Evolutionary conservation across 2,888 invertebrate species (phyloP), one percentile per base, ranked within the genome.

Genomic region (Glyphotaelius pellucidus): DNA sequence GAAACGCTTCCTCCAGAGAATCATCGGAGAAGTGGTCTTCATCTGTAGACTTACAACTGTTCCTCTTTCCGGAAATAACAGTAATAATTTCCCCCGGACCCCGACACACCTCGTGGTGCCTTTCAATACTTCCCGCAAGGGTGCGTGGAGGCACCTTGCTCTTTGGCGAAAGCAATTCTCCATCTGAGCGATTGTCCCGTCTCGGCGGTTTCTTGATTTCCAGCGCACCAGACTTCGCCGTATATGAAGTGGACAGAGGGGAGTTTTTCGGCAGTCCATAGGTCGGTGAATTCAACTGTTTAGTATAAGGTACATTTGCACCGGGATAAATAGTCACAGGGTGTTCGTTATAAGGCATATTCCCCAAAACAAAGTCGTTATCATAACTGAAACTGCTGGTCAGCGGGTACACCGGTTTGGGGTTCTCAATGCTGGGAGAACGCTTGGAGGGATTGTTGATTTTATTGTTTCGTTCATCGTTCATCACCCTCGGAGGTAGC

Each of bases 11-110:
- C 95, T 98, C 98, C 93, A 98, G 95, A 31, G 98, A 98, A 95
- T 98, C 98, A 95, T 98, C 98, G 38, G 98, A 98, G 95, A 98
- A 98, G 94, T 97, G 97, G 97, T 97, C 93, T 96, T 96, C 94
- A 96, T 96, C 93, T 94, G 87, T 86, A 93, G 92, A 86, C 30
- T 89, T 91, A 31, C 52, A 89, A 79, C 86, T 88, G 38, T 91
- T 81, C 91, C 93, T 87, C 92, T 94, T 91, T 92, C 87, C 67
- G 92, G 92, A 92, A 89, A 93, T 86, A 93, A 92, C 87, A 92
- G 90, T 88, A 93, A 91, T 83, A 80, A 32, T 80, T 95, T 96
- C 96, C 95, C 95, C 94, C 93, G 96, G 96, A 94, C 96, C 97
- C 94, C 98, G 97, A 94, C 97, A 97, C 94, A 98, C 98, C 96